Percentiles rank a stretch among this genome's conserved stretches.
Conservation (phyloP, 2,797 vertebrate genomes). For the Nyctibius grandis region DNA sequence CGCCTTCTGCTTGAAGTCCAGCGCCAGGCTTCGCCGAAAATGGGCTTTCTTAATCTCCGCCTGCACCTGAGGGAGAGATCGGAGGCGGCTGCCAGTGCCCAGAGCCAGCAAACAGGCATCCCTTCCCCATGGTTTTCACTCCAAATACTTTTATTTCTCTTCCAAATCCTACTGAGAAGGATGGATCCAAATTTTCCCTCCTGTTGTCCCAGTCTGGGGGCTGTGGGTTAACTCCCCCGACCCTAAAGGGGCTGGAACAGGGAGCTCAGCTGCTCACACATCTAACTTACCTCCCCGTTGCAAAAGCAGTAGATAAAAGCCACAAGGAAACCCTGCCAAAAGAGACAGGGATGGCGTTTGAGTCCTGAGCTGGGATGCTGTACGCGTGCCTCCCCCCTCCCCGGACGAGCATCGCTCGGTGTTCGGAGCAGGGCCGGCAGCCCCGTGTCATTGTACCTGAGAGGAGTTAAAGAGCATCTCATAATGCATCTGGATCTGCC, state of each 20-base stretch:
- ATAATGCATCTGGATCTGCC: slow-evolving; percentile 99
- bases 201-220: background rate
- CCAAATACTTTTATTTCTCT: background rate
- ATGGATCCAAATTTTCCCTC: background rate
- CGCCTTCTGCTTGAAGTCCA: slow-evolving; percentile 91
- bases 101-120: background rate
- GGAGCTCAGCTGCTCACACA: background rate
- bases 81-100: background rate
- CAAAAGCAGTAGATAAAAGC: slow-evolving; percentile 99
- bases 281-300: slow-evolving; percentile 90
- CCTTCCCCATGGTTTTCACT: background rate
- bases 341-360: background rate
- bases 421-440: rapidly evolving
- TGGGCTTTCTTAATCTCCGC: slow-evolving; percentile 96
- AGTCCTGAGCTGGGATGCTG: background rate
- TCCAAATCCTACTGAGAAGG: background rate
- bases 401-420: rapidly evolving
- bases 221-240: rapidly evolving
- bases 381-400: rapidly evolving
- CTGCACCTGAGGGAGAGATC: slow-evolving; percentile 82
- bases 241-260: background rate
- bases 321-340: slow-evolving; percentile 91
- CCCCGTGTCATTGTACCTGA: slow-evolving; percentile 74
- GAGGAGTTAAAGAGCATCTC: slow-evolving; percentile 99
- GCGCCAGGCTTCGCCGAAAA: slow-evolving; percentile 88